Conservation (phyloP, 1,140 invertebrate species). For the Rhopalosiphum padi region DNA sequence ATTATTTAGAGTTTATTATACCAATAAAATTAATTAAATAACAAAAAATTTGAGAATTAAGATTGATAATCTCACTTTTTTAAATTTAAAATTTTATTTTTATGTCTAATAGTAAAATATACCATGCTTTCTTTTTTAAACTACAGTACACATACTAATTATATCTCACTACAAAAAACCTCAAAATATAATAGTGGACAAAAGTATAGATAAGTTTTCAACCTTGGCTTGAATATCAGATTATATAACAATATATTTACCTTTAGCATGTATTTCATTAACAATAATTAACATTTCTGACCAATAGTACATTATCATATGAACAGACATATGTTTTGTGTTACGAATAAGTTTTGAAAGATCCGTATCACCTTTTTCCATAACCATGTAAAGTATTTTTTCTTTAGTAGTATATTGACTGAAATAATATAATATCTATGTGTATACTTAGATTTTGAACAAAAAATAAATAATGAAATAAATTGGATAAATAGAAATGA, state of each 20-base stretch:
- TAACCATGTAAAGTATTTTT: conserved; percentile 78
- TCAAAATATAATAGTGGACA: neutral
- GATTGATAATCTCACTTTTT: neutral
- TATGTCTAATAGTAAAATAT: neutral
- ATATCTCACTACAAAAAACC: neutral
- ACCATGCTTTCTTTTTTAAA: neutral
- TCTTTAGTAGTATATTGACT: conserved; percentile 64
- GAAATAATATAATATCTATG: conserved; percentile 50
- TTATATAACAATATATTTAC: conserved; percentile 65
- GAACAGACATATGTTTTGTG: conserved; percentile 69
- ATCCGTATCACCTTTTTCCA: conserved; percentile 94
- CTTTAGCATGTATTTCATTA: conserved; percentile 86
- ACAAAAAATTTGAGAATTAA: neutral
- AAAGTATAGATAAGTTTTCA: neutral
- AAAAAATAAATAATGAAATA: neutral
- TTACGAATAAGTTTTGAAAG: conserved; percentile 78
- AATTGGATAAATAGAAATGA: neutral
- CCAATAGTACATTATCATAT: conserved; percentile 87
- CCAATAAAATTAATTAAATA: no score
- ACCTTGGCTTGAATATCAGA: neutral
- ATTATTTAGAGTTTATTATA: no score
- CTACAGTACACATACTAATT: neutral
- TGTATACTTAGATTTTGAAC: conserved; percentile 54
- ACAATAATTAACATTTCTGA: conserved; percentile 92
- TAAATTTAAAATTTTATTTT: neutral